phyloP scores from a whole-genome alignment of 2,797 vertebrate genomes.

The Sebastes goodei region DNA sequence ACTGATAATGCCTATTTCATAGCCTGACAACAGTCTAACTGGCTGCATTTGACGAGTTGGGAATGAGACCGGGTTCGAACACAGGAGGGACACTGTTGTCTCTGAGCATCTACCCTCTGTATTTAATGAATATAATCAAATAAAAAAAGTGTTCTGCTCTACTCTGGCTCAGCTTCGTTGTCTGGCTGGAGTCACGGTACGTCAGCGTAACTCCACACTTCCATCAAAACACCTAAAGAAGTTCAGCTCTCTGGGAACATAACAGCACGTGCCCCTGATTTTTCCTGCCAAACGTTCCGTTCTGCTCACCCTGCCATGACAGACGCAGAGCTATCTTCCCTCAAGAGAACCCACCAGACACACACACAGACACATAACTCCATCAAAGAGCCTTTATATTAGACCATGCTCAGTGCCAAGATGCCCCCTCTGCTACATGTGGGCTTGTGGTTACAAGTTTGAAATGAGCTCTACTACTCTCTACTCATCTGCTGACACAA shows the following conservation, averaged over 20 bases:
- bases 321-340: background rate
- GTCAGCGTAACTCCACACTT: background rate
- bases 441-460: background rate
- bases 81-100: background rate
- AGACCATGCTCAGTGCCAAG: background rate
- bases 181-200: background rate
- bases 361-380: background rate
- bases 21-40: too few species aligned
- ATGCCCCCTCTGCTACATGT: background rate
- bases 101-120: background rate
- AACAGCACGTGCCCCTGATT: constrained; percentile 11
- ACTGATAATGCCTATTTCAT: too few species aligned
- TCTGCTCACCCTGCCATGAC: constrained; percentile 5
- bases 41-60: too few species aligned
- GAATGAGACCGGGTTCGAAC: too few species aligned
- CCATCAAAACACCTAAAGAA: constrained; percentile 9
- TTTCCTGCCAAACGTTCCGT: constrained; percentile 20
- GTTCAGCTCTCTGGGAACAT: constrained; percentile 9
- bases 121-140: background rate
- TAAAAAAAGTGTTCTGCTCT: background rate
- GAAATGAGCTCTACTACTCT: background rate
- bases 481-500: background rate
- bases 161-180: background rate
- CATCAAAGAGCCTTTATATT: constrained; percentile 3
- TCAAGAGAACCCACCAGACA: background rate